These are phyloP conservation scores for Hylaea fasciaria DNA, from an alignment of 2,888 invertebrate genomes.

Conservation along the genomic window DNA sequence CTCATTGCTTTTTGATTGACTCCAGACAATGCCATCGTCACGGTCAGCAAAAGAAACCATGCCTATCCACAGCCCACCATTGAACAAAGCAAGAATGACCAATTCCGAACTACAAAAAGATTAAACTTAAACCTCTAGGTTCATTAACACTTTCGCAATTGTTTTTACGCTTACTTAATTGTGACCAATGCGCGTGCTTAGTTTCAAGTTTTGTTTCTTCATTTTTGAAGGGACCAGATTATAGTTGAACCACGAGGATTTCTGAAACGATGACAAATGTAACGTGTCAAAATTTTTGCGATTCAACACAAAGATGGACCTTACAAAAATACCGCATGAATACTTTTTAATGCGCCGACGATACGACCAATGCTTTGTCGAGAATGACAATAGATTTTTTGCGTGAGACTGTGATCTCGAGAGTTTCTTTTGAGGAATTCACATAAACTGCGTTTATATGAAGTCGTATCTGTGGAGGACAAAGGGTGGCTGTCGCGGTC, in stretches of 20 bases:
- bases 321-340: constrained; percentile 81
- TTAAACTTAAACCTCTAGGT: constrained; percentile 56
- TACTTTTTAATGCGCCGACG: constrained; percentile 84
- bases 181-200: constrained; percentile 58
- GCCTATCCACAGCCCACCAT: constrained; percentile 45
- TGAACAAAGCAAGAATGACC: constrained; percentile 69
- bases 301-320: constrained; percentile 72
- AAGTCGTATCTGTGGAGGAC: constrained; percentile 78
- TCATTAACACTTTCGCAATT: constrained; percentile 79
- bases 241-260: constrained; percentile 46
- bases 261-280: constrained; percentile 71
- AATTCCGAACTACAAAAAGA: constrained; percentile 67
- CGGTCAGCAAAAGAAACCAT: constrained; percentile 62
- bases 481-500: constrained; percentile 73
- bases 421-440: constrained; percentile 77
- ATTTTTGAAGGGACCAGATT: constrained; percentile 44
- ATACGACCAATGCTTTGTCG: constrained; percentile 81
- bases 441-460: constrained; percentile 84
- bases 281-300: constrained; percentile 78
- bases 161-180: constrained; percentile 75
- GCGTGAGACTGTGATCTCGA: constrained; percentile 75
- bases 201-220: constrained; percentile 53
- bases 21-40: constrained; percentile 74
- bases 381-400: constrained; percentile 76
- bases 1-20: constrained; percentile 77